Conservation (phyloP, 2,888 invertebrate species). For the Campoplex capitator region DNA sequence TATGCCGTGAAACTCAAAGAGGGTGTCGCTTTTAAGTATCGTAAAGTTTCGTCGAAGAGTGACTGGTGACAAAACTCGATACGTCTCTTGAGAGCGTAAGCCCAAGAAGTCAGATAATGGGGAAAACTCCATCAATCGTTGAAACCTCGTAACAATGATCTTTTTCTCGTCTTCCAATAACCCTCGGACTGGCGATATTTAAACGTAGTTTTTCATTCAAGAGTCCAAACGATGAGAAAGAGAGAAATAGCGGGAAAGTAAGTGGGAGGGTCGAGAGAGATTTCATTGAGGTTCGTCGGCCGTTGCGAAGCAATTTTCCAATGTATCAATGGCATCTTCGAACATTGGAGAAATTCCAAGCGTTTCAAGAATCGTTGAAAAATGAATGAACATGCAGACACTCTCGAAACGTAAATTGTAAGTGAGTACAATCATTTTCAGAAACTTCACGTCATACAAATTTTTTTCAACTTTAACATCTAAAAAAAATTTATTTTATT, state of each 20-base stretch:
- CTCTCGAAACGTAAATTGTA: slow-evolving; percentile 55
- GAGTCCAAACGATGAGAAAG: slow-evolving; percentile 23
- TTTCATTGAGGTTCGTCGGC: slow-evolving; percentile 72
- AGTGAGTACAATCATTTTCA: slow-evolving; percentile 14
- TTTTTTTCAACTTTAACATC: neutral
- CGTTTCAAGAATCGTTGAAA: slow-evolving; percentile 62
- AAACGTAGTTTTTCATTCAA: slow-evolving; percentile 63
- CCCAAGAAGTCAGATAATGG: slow-evolving; percentile 8
- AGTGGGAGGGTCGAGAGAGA: slow-evolving; percentile 61
- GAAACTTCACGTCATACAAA: neutral
- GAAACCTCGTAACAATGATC: slow-evolving; percentile 33
- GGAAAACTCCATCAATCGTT: slow-evolving; percentile 62
- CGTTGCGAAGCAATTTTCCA: slow-evolving; percentile 79
- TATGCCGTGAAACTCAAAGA: slow-evolving; percentile 45
- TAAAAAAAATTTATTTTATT: too few species aligned
- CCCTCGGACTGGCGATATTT: slow-evolving; percentile 40
- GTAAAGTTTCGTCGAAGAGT: slow-evolving; percentile 35
- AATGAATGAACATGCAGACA: slow-evolving; percentile 56
- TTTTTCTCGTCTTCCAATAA: neutral
- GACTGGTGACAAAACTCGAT: slow-evolving; percentile 62
- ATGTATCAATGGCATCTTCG: slow-evolving; percentile 70
- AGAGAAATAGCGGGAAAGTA: slow-evolving; percentile 26
- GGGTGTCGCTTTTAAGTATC: slow-evolving; percentile 36
- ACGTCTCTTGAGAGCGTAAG: slow-evolving; percentile 55
- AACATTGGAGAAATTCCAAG: slow-evolving; percentile 49